Evolutionary conservation across 2,888 invertebrate species (phyloP).

Genomic region (Augiades crinisus): DNA sequence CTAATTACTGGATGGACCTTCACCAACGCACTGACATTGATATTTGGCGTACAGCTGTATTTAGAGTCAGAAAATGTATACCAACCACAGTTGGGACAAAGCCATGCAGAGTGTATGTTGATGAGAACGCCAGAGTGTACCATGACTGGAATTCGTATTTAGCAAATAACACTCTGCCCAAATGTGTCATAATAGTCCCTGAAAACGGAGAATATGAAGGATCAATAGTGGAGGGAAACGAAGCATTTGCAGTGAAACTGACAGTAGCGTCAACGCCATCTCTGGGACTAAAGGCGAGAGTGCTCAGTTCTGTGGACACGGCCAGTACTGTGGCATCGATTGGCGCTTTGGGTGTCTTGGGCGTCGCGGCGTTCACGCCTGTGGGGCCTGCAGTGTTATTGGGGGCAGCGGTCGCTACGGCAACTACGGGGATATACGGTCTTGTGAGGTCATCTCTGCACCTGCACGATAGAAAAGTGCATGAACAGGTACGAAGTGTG

Average conservation of each 20-base stretch:
- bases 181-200: constrained; percentile 79
- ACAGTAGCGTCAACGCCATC: constrained; percentile 65
- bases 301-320: constrained; percentile 64
- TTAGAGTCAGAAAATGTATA: constrained; percentile 69
- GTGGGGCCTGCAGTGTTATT: constrained; percentile 71
- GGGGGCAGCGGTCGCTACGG: constrained; percentile 68
- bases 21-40: constrained; percentile 58
- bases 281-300: constrained; percentile 59
- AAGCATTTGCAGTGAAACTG: constrained; percentile 58
- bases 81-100: constrained; percentile 66
- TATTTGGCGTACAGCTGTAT: constrained; percentile 69
- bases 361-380: constrained; percentile 74
- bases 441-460: constrained; percentile 72
- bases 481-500: constrained; percentile 79
- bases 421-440: constrained; percentile 75
- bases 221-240: constrained; percentile 56
- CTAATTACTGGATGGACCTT: constrained; percentile 63
- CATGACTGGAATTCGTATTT: constrained; percentile 78
- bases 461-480: constrained; percentile 68
- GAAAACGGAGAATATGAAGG: constrained; percentile 74
- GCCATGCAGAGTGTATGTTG: constrained; percentile 62
- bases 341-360: constrained; percentile 74
- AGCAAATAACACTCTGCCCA: constrained; percentile 71
- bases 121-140: constrained; percentile 78
- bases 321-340: constrained; percentile 65